Percentiles rank a stretch among this genome's conserved stretches.
Evolutionary conservation across 2,888 invertebrate species (phyloP).

Genomic region (Sympetrum striolatum): DNA sequence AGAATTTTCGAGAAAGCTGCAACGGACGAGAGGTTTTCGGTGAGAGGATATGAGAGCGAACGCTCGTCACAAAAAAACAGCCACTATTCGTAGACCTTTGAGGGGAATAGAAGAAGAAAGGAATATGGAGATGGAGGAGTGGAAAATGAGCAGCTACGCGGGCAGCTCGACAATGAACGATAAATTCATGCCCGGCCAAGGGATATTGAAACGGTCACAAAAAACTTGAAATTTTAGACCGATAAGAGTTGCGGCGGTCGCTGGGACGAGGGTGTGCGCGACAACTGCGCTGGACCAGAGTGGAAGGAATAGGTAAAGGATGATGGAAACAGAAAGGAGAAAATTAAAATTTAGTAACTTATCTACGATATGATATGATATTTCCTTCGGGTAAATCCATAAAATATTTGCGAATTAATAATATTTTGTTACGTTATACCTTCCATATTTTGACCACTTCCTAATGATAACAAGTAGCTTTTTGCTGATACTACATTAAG

Average conservation of each 20-base stretch:
- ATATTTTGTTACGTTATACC: too few species aligned
- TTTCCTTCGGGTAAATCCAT: too few species aligned
- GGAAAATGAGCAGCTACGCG: not conserved
- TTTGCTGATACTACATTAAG: too few species aligned
- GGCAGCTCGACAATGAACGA: not conserved
- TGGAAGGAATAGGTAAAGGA: not conserved
- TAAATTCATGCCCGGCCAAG: not conserved
- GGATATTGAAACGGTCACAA: slow-evolving; percentile 24
- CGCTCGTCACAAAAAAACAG: not conserved
- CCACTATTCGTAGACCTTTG: not conserved
- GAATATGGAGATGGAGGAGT: too few species aligned
- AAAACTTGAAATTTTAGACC: slow-evolving; percentile 1
- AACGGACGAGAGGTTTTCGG: not conserved
- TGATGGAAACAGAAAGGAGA: not conserved
- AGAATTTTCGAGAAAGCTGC: not conserved
- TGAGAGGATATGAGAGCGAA: not conserved
- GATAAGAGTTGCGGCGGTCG: not conserved
- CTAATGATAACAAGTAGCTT: too few species aligned
- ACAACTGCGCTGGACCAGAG: not conserved
- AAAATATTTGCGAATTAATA: too few species aligned
- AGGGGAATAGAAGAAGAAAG: not conserved
- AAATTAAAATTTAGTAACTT: not conserved
- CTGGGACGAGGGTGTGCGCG: not conserved
- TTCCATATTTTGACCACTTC: too few species aligned
- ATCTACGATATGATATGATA: too few species aligned